Conservation (phyloP, 2,797 vertebrate genomes). For the Zenarchopterus dispar region DNA sequence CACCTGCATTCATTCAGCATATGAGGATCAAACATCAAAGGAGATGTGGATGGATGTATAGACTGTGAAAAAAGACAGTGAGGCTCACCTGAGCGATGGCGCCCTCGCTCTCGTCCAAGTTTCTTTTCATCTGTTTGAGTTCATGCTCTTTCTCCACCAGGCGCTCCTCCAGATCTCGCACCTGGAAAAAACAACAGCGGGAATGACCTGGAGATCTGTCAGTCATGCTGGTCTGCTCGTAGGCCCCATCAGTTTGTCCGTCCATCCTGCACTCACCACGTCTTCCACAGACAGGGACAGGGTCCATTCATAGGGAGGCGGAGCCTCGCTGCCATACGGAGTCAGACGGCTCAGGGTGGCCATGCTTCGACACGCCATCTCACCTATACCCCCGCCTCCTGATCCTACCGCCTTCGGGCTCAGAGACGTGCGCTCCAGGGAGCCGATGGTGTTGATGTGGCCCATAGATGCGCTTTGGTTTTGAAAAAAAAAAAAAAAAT, state of each 20-base stretch:
- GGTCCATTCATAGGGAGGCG: constrained; percentile 91
- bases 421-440: constrained; percentile 86
- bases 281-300: constrained; percentile 91
- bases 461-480: constrained; percentile 92
- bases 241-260: not conserved
- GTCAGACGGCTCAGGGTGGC: constrained; percentile 88
- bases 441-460: constrained; percentile 95
- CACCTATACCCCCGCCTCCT: constrained; percentile 74
- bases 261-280: constrained; percentile 70
- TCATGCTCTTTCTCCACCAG: constrained; percentile 91
- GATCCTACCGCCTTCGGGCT: constrained; percentile 72
- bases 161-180: constrained; percentile 89
- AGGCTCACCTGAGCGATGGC: constrained; percentile 90
- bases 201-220: constrained; percentile 6
- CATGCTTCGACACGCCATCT: constrained; percentile 89
- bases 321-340: constrained; percentile 85
- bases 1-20: constrained; percentile 76
- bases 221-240: not conserved
- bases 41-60: not conserved
- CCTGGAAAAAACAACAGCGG: constrained; percentile 46
- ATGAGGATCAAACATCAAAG: constrained; percentile 31
- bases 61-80: not conserved
- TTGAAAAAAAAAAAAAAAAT: constrained; percentile 16
- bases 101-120: constrained; percentile 90
- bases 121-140: constrained; percentile 91